Evolutionary conservation across 2,888 invertebrate genomes (phyloP).

Genomic region (Rhyacophila evoluta): DNA sequence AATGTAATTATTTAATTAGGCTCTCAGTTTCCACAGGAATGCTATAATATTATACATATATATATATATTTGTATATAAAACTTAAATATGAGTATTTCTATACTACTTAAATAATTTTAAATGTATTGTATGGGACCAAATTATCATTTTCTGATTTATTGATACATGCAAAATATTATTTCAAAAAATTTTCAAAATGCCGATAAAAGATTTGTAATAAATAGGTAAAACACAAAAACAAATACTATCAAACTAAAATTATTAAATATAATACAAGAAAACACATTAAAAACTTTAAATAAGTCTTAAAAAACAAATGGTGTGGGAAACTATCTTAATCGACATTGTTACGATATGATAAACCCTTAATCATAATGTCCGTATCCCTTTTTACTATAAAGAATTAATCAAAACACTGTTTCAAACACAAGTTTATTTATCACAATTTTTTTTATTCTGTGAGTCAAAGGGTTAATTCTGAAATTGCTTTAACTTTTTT

Average conservation of each 20-base stretch:
- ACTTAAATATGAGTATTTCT: too few species aligned
- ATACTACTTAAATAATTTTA: too few species aligned
- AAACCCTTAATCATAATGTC: background rate
- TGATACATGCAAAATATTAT: too few species aligned
- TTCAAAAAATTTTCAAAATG: too few species aligned
- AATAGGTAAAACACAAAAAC: background rate
- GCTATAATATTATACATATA: too few species aligned
- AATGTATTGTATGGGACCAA: too few species aligned
- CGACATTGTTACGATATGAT: background rate
- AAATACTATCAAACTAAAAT: background rate
- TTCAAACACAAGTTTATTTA: background rate
- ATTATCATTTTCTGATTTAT: too few species aligned
- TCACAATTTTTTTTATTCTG: background rate
- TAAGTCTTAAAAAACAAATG: background rate
- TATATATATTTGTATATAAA: too few species aligned
- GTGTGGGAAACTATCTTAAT: background rate
- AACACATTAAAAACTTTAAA: conserved; percentile 1
- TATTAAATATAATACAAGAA: background rate
- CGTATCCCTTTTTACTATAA: background rate
- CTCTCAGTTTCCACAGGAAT: too few species aligned
- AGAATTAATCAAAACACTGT: background rate
- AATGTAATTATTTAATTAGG: too few species aligned
- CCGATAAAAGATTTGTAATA: background rate
- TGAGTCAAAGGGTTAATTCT: background rate
- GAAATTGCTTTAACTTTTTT: background rate